Evolutionary conservation across 2,113 vertebrate species (phyloP).

Genomic region (Emydura subglobosa): DNA sequence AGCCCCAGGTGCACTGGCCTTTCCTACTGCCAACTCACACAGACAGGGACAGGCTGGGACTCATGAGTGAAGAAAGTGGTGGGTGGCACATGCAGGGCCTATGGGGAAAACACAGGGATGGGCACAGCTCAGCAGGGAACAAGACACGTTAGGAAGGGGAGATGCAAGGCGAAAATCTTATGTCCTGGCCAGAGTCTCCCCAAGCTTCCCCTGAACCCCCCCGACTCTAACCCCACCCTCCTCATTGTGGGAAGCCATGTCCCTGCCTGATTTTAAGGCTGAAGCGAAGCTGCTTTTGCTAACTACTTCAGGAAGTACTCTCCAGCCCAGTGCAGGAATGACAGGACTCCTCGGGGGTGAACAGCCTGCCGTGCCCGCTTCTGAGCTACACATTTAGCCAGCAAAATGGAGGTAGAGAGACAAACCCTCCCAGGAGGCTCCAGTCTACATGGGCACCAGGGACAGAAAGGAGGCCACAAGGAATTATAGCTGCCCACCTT

Average conservation of each 20-base stretch:
- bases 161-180: background rate
- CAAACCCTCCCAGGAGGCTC: background rate
- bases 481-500: background rate
- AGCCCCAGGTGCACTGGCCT: background rate
- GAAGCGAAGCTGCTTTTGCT: background rate
- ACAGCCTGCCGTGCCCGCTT: background rate
- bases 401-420: background rate
- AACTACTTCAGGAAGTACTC: background rate
- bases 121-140: no score
- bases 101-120: background rate
- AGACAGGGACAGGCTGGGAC: background rate
- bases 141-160: background rate
- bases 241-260: background rate
- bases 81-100: background rate
- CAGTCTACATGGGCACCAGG: background rate
- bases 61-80: background rate
- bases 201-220: background rate
- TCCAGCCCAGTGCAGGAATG: background rate
- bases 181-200: background rate
- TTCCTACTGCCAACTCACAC: background rate
- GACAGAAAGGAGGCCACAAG: background rate
- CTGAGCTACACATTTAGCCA: background rate
- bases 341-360: background rate
- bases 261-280: background rate
- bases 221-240: background rate